These are phyloP conservation scores for Siniperca chuatsi DNA, from an alignment of 2,113 vertebrate genomes.

Conservation along the genomic window DNA sequence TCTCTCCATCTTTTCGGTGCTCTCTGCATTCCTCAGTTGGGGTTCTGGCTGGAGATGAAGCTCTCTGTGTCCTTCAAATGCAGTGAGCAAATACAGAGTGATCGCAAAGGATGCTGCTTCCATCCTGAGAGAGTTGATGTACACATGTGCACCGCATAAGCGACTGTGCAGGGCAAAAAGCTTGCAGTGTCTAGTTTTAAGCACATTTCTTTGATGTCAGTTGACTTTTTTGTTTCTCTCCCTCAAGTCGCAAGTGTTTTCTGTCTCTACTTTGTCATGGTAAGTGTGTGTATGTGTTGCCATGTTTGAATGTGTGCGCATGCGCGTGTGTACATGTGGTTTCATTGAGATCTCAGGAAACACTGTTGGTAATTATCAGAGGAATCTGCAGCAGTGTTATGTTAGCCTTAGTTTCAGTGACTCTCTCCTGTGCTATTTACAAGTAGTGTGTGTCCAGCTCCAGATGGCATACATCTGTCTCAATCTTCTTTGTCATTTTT, in stretches of 20 bases:
- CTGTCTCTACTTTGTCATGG: constrained; percentile 55
- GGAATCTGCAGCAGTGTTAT: constrained; percentile 78
- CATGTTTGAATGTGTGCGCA: constrained; percentile 69
- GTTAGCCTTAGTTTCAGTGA: constrained; percentile 76
- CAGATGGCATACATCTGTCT: constrained; percentile 61
- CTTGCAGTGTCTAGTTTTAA: constrained; percentile 69
- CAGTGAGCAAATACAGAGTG: constrained; percentile 68
- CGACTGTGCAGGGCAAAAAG: constrained; percentile 66
- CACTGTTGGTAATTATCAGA: constrained; percentile 68
- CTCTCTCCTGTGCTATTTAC: constrained; percentile 82
- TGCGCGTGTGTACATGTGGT: constrained; percentile 65
- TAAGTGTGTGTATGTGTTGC: constrained; percentile 56
- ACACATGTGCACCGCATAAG: constrained; percentile 52
- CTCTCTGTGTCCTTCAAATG: constrained; percentile 61
- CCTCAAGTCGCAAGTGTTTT: constrained; percentile 63
- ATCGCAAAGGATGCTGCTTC: constrained; percentile 65
- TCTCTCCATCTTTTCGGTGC: constrained; percentile 41
- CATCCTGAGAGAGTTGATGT: constrained; percentile 75
- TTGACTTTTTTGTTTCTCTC: constrained; percentile 40
- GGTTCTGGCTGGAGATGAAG: constrained; percentile 54
- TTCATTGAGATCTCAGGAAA: constrained; percentile 74
- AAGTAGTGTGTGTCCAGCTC: constrained; percentile 77
- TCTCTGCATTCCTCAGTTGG: constrained; percentile 62
- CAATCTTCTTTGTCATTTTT: constrained; percentile 60
- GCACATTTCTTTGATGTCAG: constrained; percentile 58